A percentile compares a stretch with the other conserved stretches of the same genome.
These are phyloP conservation scores for Gavia stellata DNA, from an alignment of 2,113 vertebrate genomes.

Conservation along the genomic window DNA sequence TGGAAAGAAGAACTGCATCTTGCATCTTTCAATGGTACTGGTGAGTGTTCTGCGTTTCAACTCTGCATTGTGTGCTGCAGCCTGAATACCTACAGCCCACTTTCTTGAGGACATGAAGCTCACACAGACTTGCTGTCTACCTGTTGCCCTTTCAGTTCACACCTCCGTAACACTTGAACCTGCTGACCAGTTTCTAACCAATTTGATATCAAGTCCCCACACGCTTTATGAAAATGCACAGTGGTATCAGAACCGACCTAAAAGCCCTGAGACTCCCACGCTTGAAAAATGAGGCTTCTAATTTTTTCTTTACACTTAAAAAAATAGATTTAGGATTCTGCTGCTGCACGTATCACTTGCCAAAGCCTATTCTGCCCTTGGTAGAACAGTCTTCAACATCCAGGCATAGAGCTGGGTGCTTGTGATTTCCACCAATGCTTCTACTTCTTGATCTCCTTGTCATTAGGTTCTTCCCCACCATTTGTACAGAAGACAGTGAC, in stretches of 20 bases:
- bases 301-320: neutral
- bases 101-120: neutral
- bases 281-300: neutral
- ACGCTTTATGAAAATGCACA: neutral
- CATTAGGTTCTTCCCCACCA: neutral
- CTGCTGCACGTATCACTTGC: neutral
- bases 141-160: neutral
- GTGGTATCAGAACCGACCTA: neutral
- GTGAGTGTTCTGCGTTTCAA: neutral
- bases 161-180: neutral
- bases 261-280: no score
- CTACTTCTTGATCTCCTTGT: neutral
- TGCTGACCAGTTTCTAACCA: neutral
- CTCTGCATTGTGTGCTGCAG: neutral
- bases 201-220: neutral
- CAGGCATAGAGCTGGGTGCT: neutral
- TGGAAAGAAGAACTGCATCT: neutral
- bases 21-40: fast-evolving
- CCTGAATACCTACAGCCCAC: no score
- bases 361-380: neutral
- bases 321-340: neutral
- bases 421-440: neutral
- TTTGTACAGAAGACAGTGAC: neutral
- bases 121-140: fast-evolving
- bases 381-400: neutral